Evolutionary conservation across 2,888 invertebrate species (phyloP).

Genomic region (Tenthredo scrophulariae): DNA sequence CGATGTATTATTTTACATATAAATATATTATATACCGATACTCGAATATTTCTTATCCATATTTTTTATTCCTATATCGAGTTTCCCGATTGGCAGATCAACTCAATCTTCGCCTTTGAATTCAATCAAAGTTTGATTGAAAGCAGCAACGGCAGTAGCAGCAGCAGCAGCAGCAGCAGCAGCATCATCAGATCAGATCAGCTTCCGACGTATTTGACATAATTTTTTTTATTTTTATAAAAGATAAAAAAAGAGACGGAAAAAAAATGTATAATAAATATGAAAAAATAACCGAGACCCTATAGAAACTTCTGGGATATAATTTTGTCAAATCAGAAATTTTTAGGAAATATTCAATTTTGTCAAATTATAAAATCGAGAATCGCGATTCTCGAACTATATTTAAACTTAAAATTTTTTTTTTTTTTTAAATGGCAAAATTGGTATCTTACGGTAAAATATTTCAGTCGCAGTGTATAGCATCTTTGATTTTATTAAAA

Average conservation of each 20-base stretch:
- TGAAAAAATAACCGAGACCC: too few species aligned
- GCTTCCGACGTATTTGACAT: background rate
- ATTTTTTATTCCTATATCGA: background rate
- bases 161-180: background rate
- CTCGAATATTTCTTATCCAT: background rate
- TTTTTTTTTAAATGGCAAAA: background rate
- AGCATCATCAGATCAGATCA: background rate
- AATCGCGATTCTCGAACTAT: background rate
- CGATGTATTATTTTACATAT: background rate
- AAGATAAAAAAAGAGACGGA: too few species aligned
- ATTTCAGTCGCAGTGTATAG: background rate
- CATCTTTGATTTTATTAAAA: background rate
- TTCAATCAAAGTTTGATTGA: conserved; percentile 33
- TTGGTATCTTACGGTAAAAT: background rate
- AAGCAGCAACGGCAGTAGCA: background rate
- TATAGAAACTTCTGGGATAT: too few species aligned
- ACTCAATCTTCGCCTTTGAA: background rate
- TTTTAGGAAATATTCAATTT: too few species aligned
- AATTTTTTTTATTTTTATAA: too few species aligned
- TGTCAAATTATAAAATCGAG: too few species aligned
- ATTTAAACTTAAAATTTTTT: too few species aligned
- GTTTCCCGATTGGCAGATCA: background rate
- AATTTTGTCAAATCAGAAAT: too few species aligned
- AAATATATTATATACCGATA: background rate
- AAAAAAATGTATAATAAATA: too few species aligned